Conservation (phyloP, 2,113 vertebrate species). For the Cyanoliseus patagonus region DNA sequence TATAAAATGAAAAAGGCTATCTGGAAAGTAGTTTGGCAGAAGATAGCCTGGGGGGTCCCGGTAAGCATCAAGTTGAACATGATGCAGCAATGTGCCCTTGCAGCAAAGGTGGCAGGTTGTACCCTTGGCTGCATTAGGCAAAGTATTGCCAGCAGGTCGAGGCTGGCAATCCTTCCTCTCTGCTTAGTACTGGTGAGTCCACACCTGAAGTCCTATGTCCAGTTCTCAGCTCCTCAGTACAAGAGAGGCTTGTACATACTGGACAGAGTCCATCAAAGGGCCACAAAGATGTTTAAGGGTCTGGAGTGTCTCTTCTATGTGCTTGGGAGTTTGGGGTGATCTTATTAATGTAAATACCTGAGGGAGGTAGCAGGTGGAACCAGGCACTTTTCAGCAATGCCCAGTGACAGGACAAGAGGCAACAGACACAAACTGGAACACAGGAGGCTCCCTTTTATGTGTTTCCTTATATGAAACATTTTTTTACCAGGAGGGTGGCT, state of each 20-base stretch:
- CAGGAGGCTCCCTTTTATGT: neutral
- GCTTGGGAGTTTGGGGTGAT: neutral
- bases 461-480: neutral
- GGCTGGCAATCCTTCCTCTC: neutral
- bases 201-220: neutral
- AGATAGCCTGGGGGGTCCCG: neutral
- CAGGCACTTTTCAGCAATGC: neutral
- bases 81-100: neutral
- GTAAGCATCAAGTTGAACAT: neutral
- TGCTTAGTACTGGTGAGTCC: neutral
- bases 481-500: neutral
- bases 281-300: neutral
- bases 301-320: neutral
- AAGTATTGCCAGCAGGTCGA: neutral
- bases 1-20: neutral
- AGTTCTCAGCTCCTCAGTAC: neutral
- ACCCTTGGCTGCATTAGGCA: neutral
- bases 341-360: neutral
- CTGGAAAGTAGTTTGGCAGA: neutral
- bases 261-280: neutral
- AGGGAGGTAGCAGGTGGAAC: neutral
- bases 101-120: neutral
- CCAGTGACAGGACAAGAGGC: neutral
- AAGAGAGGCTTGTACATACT: rapidly evolving
- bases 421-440: neutral